Base-by-base conservation (phyloP, 1,140 invertebrate species). In the Calephelis nemesis region DNA sequence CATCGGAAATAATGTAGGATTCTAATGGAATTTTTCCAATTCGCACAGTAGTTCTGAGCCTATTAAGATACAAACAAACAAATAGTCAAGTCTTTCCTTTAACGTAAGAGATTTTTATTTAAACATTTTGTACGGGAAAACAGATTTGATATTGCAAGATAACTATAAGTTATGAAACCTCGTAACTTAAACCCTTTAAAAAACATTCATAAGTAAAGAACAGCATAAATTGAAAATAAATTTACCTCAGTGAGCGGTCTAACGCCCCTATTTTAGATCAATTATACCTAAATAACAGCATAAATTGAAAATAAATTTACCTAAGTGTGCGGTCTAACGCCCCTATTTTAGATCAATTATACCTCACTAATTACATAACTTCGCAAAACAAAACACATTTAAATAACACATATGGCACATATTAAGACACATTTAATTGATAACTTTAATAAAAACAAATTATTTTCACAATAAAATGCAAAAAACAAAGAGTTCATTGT, bases 401-500 rank as follows among this genome's bases (percentile, higher is more conserved):
- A 50, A 60, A 65, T 60, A 15, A 49, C 11, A 69, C 52, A 49
- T 62, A 40, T 11, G 49, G 58, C 62, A 72, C 63, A 73, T 71
- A 66, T 67, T 70, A 77, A 72, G 63, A 70, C 63, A 75, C 68
- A 62, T 85, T 85, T 85, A 71, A 78, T 78, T 84, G 68, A 83
- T 78, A 67, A 78, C 68, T 76, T 71, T 30, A 10, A 9, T 62
- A 69, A 50, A 74, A 75, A 74, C 64, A 63, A 70, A 63, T 75
- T 72, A 73, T 79, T 77, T 82, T 63, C 71, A 71, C 69, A 72
- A 72, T 69, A 75, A 76, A 69, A 12, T 9, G 45, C 40, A 58
- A 71, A 69, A 71, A 65, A 70, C 19, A 69, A 63, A n/a, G 65
- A 75, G 85, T 88, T 87, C 84, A 88, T 80, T 85, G 82, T 77